Percentiles rank a stretch among this genome's conserved stretches.
Conservation (phyloP, 2,113 vertebrate species). For the Coryphaenoides rupestris region DNA sequence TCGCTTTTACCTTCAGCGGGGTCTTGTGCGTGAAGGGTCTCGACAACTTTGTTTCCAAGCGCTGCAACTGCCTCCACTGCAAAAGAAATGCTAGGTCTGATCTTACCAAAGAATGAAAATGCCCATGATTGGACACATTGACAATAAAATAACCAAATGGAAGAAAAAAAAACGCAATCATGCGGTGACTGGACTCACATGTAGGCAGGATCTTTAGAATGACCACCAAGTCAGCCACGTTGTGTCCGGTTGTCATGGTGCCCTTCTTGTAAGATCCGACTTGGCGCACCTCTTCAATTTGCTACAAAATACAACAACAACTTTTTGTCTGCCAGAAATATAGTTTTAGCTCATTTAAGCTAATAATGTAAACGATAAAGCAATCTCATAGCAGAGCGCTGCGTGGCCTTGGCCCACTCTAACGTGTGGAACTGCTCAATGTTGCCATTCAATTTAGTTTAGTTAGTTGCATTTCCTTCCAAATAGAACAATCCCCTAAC, state of each 20-base stretch:
- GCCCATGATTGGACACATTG: neutral
- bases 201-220: conserved; percentile 97
- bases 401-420: no score
- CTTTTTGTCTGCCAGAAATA: no score
- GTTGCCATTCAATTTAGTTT: no score
- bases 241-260: conserved; percentile 95
- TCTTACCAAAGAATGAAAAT: no score
- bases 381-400: no score
- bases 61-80: conserved; percentile 96
- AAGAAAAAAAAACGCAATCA: neutral
- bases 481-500: no score
- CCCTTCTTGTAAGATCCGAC: conserved; percentile 98
- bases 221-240: conserved; percentile 93
- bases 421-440: no score
- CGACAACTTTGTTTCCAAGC: conserved; percentile 92
- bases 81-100: neutral
- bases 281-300: conserved; percentile 98
- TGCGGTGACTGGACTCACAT: conserved; percentile 69
- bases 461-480: no score
- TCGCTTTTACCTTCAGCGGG: conserved; percentile 81
- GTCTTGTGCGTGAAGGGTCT: conserved; percentile 89
- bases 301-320: conserved; percentile 50
- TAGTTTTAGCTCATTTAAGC: no score
- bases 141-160: no score
- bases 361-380: no score